Evolutionary conservation across 37 sponge, comb jelly and placozoan species (phyloP).

Genomic region (Spongilla lacustris): DNA sequence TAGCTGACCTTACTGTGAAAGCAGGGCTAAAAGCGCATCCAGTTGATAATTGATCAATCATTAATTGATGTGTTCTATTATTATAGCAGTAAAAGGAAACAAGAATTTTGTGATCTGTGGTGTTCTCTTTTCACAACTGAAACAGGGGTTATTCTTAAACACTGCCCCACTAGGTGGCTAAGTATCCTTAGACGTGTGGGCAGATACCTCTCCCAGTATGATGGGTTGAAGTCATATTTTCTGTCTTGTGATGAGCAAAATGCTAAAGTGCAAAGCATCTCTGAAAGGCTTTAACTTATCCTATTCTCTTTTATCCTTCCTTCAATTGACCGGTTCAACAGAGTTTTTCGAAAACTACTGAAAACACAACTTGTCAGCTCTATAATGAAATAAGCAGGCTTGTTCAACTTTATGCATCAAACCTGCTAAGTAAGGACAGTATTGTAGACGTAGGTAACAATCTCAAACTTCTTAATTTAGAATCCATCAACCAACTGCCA

Average conservation of each 20-base stretch:
- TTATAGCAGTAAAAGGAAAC: slow-evolving; percentile 58
- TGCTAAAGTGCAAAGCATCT: slow-evolving; percentile 24
- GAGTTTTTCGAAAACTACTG: slow-evolving; percentile 46
- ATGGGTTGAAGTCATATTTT: slow-evolving; percentile 47
- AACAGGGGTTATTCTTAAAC: slow-evolving; percentile 45
- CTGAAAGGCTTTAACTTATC: slow-evolving; percentile 27
- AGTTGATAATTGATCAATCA: too few species aligned
- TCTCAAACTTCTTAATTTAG: slow-evolving; percentile 29
- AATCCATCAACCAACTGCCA: neutral
- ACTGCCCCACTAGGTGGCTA: slow-evolving; percentile 68
- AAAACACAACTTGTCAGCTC: slow-evolving; percentile 54
- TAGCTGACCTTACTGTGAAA: slow-evolving; percentile 43
- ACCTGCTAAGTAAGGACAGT: slow-evolving; percentile 18
- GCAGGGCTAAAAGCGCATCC: slow-evolving; percentile 40
- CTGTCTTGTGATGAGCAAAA: slow-evolving; percentile 56
- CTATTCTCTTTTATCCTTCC: slow-evolving; percentile 50
- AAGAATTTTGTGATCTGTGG: slow-evolving; percentile 53
- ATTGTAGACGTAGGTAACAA: slow-evolving; percentile 17
- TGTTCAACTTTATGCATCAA: slow-evolving; percentile 37
- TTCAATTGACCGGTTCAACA: slow-evolving; percentile 52
- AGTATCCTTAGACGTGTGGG: slow-evolving; percentile 52
- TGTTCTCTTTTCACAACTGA: slow-evolving; percentile 47
- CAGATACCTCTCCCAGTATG: slow-evolving; percentile 36
- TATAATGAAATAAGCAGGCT: slow-evolving; percentile 39
- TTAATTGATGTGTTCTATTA: too few species aligned